Base-by-base conservation (phyloP, 2,888 invertebrate species). In the Ctenicera cuprea region DNA sequence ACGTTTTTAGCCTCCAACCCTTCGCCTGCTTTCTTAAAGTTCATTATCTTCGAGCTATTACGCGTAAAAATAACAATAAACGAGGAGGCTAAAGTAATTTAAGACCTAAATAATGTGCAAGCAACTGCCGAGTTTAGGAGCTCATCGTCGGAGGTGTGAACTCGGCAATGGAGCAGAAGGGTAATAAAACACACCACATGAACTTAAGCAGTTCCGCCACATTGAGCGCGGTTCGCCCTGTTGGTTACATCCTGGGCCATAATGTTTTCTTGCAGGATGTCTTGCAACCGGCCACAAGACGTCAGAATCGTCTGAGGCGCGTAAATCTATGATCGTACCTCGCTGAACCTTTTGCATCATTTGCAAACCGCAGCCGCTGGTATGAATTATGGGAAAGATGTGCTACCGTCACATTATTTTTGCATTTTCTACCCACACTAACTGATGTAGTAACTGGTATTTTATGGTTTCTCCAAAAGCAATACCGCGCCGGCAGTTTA, bases 101-200 rank as follows among this genome's bases (percentile, higher is more conserved):
- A 41, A 38, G 38, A 20, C 59, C 59, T 59, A 59, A 54, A 38
- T 41, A 59, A 41, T 41, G 59, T n/a, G 38, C 59, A 22, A 59
- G 38, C 59, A 52, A 69, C 69, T 33, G 50, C 41, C 30, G 45
- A 52, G 70, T 43, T 50, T 45, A 59, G 70, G 48, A 70, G 61
- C 52, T 70, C 43, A 70, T 48, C 41, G 52, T 65, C 43, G 54
- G 59, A 71, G 64, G 71, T 71, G 71, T 59, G 57, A 71, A 71
- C 64, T 54, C 59, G 54, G 54, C 43, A 71, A 71, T 64, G 71
- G 57, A 71, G 54, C 64, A 71, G 64, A 71, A 71, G 48, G 45
- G 71, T 52, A 65, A 71, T 71, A 71, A 71, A 71, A 65, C 65
- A 64, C 65, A 52, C 70, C 52, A 70, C 70, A 63, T 70, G 70